Percentiles rank a stretch among this genome's conserved stretches.
These are phyloP conservation scores for Calosoma granatense DNA, from an alignment of 1,140 invertebrate genomes.

Conservation along the genomic window DNA sequence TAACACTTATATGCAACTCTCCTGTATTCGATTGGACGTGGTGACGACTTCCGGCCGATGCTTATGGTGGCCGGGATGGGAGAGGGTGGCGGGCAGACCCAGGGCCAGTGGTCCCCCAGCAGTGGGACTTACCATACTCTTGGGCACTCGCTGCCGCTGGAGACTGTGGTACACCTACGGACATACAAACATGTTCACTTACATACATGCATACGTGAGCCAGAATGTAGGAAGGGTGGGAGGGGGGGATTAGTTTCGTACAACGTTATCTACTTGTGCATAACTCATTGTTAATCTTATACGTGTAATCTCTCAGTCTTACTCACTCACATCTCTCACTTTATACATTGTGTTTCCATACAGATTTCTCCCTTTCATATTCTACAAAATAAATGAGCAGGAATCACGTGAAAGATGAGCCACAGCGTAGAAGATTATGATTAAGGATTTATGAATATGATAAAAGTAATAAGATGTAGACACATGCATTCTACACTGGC, in stretches of 20 bases:
- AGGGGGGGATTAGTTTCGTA: slow-evolving; percentile 8
- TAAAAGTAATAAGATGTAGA: too few relatives aligned
- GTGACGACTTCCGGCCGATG: slow-evolving; percentile 63
- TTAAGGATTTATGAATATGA: too few relatives aligned
- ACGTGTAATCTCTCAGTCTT: not conserved
- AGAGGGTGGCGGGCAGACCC: slow-evolving; percentile 24
- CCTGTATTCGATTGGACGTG: slow-evolving; percentile 71
- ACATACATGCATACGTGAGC: too few relatives aligned
- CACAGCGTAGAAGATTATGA: too few relatives aligned
- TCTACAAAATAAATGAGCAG: too few relatives aligned
- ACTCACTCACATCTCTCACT: too few relatives aligned
- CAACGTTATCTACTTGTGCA: not conserved
- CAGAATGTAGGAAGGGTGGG: slow-evolving; percentile 20
- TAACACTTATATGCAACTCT: slow-evolving; percentile 70
- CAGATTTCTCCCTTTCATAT: too few relatives aligned
- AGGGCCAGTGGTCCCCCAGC: slow-evolving; percentile 37
- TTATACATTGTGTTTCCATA: too few relatives aligned
- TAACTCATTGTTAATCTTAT: slow-evolving; percentile 3
- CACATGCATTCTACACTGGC: too few relatives aligned
- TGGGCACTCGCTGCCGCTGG: slow-evolving; percentile 48
- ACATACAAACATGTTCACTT: slow-evolving; percentile 26
- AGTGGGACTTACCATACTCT: slow-evolving; percentile 38
- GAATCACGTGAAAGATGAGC: too few relatives aligned
- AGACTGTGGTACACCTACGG: slow-evolving; percentile 56
- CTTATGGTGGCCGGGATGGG: slow-evolving; percentile 38